Percentiles rank a stretch among this genome's conserved stretches.
Conservation (phyloP, 2,113 vertebrate genomes). For the Serinus canaria region DNA sequence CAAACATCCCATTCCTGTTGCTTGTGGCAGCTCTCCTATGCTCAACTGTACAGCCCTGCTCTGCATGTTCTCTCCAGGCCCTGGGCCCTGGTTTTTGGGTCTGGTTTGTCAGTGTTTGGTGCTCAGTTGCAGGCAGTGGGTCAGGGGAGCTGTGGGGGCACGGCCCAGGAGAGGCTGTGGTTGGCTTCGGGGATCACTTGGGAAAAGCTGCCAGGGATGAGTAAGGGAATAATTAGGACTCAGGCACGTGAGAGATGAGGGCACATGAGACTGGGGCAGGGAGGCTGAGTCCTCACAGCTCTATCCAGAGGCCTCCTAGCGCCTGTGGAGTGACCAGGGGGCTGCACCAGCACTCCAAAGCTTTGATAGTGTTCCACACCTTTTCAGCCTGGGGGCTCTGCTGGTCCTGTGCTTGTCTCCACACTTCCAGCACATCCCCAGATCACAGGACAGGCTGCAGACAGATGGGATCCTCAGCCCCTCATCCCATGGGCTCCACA, state of each 20-base stretch:
- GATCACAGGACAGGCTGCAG: background rate
- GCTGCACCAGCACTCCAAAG: background rate
- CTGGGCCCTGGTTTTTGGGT: background rate
- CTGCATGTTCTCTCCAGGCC: background rate
- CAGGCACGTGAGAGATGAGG: accelerated
- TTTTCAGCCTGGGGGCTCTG: background rate
- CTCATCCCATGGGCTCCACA: accelerated
- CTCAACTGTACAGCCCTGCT: background rate
- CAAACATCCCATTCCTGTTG: background rate
- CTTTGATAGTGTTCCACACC: background rate
- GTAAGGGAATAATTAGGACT: background rate
- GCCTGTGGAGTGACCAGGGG: background rate
- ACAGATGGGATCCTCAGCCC: background rate
- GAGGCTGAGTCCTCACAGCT: background rate
- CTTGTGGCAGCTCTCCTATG: background rate
- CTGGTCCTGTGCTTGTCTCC: background rate
- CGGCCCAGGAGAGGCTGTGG: background rate
- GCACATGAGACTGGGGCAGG: background rate
- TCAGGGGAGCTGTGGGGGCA: accelerated
- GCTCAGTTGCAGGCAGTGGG: background rate
- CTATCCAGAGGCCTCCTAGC: background rate
- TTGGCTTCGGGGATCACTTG: background rate
- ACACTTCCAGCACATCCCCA: background rate
- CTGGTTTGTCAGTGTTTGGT: background rate
- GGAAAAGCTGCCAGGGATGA: background rate